These are phyloP conservation scores for Meandrusa payeni DNA, from an alignment of 2,888 invertebrate genomes.

Conservation along the genomic window DNA sequence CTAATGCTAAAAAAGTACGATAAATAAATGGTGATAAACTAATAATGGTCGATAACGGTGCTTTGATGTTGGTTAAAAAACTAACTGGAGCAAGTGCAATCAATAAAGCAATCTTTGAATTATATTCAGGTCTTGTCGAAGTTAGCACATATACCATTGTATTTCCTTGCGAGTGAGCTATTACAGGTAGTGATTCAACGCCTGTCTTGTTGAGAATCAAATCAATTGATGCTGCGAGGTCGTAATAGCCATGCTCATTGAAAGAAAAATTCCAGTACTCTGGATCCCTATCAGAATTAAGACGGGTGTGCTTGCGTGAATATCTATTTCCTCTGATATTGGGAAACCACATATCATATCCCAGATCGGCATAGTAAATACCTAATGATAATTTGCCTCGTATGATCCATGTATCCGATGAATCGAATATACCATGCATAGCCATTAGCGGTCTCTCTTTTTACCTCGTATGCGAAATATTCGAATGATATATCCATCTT, in stretches of 20 bases:
- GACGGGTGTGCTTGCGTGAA: constrained; percentile 72
- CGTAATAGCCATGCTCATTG: constrained; percentile 86
- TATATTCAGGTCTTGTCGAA: constrained; percentile 77
- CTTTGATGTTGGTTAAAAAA: constrained; percentile 29
- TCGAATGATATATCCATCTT: constrained; percentile 33
- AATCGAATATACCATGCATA: constrained; percentile 54
- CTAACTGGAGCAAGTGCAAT: constrained; percentile 55
- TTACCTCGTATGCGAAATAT: constrained; percentile 32
- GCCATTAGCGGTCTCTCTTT: constrained; percentile 44
- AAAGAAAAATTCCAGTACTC: constrained; percentile 80
- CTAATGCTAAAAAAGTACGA: constrained; percentile 2
- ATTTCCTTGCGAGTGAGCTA: constrained; percentile 87
- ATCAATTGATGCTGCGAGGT: constrained; percentile 83
- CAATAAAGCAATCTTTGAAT: constrained; percentile 76
- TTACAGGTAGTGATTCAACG: constrained; percentile 77
- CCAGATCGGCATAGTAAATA: constrained; percentile 64
- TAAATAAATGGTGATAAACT: constrained; percentile 7
- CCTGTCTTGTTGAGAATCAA: constrained; percentile 60
- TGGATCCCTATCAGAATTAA: constrained; percentile 55
- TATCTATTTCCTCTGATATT: constrained; percentile 83
- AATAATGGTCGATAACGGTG: constrained; percentile 10
- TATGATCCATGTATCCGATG: constrained; percentile 50
- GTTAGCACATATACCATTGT: constrained; percentile 78
- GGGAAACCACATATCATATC: constrained; percentile 72
- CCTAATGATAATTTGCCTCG: constrained; percentile 47